A percentile compares a stretch with the other conserved stretches of the same genome.
Evolutionary conservation across 2,888 invertebrate species (phyloP).

Genomic region (Onthophagus sagittarius): DNA sequence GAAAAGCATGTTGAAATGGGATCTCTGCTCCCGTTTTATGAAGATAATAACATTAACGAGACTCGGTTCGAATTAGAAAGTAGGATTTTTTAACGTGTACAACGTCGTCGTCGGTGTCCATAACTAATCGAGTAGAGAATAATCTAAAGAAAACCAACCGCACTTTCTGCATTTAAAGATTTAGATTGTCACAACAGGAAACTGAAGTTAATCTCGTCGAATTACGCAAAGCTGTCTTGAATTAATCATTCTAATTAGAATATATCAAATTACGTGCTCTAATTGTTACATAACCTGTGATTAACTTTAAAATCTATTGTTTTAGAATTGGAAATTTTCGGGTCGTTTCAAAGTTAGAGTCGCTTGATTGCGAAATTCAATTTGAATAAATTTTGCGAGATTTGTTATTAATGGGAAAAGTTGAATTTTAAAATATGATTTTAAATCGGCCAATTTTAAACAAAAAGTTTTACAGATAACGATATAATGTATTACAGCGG

Average conservation of each 20-base stretch:
- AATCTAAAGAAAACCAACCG: not conserved
- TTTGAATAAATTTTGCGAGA: too few relatives aligned
- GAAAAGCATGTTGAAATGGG: not conserved
- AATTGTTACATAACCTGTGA: not conserved
- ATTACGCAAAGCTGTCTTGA: not conserved
- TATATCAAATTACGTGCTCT: not conserved
- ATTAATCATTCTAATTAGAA: not conserved
- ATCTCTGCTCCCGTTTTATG: not conserved
- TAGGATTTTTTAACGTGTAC: not conserved
- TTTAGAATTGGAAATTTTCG: not conserved
- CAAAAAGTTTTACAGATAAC: too few relatives aligned
- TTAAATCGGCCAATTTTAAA: too few relatives aligned
- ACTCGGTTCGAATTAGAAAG: not conserved
- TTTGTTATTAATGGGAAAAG: too few relatives aligned
- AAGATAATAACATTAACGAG: not conserved
- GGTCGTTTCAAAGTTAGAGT: too few relatives aligned
- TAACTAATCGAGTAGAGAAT: not conserved
- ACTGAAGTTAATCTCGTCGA: not conserved
- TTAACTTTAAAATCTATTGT: not conserved
- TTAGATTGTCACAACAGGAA: not conserved
- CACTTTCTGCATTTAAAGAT: not conserved
- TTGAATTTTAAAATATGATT: too few relatives aligned
- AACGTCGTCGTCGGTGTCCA: not conserved
- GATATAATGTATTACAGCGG: too few relatives aligned
- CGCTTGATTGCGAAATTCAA: too few relatives aligned